A percentile compares a stretch with the other conserved stretches of the same genome.
phyloP scores from a whole-genome alignment of 2,888 invertebrate genomes.

The Chirona hameri region DNA sequence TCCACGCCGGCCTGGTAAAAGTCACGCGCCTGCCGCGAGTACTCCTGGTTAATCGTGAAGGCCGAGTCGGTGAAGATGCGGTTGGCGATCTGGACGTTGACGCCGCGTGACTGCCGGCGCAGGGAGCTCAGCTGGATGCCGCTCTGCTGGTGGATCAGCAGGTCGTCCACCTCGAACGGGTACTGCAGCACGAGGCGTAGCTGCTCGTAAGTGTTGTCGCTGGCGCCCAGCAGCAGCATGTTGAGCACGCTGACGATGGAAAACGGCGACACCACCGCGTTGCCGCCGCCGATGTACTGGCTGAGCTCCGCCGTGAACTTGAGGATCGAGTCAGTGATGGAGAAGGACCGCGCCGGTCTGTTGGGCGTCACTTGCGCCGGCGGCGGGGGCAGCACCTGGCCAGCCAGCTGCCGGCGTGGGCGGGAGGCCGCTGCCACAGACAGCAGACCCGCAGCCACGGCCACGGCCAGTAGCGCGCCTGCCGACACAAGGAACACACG shows the following conservation, averaged over 20 bases:
- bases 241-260: slow-evolving; percentile 47
- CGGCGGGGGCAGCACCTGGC: slow-evolving; percentile 6
- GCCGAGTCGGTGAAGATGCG: slow-evolving; percentile 35
- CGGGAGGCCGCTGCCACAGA: too few relatives aligned
- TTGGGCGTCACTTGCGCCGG: slow-evolving; percentile 32
- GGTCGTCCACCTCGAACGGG: slow-evolving; percentile 29
- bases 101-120: background rate
- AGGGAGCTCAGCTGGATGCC: slow-evolving; percentile 31
- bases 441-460: background rate
- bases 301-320: slow-evolving; percentile 44
- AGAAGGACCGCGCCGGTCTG: slow-evolving; percentile 10
- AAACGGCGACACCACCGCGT: slow-evolving; percentile 49
- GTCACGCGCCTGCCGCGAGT: slow-evolving; percentile 33
- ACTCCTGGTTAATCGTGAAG: slow-evolving; percentile 31
- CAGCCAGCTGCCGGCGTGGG: background rate
- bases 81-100: slow-evolving; percentile 35
- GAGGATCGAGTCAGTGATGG: slow-evolving; percentile 37
- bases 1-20: slow-evolving; percentile 57
- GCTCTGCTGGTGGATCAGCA: slow-evolving; percentile 33
- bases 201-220: slow-evolving; percentile 33
- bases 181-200: slow-evolving; percentile 35
- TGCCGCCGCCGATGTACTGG: slow-evolving; percentile 45
- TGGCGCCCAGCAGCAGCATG: slow-evolving; percentile 48
- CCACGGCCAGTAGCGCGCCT: background rate
- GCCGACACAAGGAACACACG: background rate